Percentiles rank a stretch among this genome's conserved stretches.
Evolutionary conservation across 2,888 invertebrate species (phyloP).

Genomic region (Agriotes lineatus): DNA sequence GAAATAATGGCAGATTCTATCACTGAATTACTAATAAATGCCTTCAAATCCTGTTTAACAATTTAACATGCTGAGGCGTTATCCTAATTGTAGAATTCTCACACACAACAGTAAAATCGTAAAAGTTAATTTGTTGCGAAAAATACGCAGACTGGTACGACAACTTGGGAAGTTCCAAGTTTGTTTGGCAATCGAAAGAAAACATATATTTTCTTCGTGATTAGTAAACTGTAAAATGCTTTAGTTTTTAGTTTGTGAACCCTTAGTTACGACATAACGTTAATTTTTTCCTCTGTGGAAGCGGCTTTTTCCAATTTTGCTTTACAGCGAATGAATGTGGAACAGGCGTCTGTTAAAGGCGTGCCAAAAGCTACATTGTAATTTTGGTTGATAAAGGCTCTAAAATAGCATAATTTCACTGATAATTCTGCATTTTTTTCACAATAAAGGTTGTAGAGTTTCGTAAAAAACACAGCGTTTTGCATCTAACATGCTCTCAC

Average conservation of each 20-base stretch:
- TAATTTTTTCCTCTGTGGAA: too few species aligned
- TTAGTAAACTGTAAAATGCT: conserved; percentile 5
- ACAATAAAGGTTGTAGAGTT: background rate
- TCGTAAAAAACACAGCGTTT: too few species aligned
- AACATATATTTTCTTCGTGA: conserved; percentile 5
- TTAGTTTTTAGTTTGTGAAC: background rate
- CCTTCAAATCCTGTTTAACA: too few species aligned
- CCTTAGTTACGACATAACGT: background rate
- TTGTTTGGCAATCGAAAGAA: conserved; percentile 29
- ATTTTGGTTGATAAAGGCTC: background rate
- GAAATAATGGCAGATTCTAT: too few species aligned
- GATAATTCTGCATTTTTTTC: background rate
- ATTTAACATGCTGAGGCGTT: too few species aligned
- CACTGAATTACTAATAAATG: too few species aligned
- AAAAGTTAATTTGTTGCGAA: conserved; percentile 18
- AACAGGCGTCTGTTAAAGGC: conserved; percentile 7
- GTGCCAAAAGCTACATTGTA: conserved; percentile 16
- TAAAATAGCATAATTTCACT: conserved; percentile 12
- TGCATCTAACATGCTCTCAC: too few species aligned
- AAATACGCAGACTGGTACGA: conserved; percentile 29
- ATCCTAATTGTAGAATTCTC: too few species aligned
- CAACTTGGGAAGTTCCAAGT: conserved; percentile 28
- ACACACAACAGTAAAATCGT: too few species aligned
- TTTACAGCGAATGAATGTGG: background rate
- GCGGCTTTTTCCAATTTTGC: conserved; percentile 1